Base-by-base conservation (phyloP, 2,113 vertebrate genomes). In the Nanger granti region DNA sequence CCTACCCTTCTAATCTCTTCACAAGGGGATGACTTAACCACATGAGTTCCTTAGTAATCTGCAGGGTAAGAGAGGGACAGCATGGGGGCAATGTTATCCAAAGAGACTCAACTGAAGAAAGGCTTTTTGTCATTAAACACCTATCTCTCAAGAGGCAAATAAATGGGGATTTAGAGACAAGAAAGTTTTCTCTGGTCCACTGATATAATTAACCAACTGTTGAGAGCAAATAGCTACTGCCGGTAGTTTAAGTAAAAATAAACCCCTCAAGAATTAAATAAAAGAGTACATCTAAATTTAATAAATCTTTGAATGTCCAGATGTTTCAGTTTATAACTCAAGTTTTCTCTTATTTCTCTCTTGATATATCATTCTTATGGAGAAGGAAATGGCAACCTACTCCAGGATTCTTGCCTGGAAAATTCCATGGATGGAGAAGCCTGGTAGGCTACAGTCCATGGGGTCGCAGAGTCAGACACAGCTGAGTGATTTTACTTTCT, bases 211-310 rank as follows among this genome's bases (percentile, higher is more conserved):
- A 29, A 83, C 86, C 87, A 49, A 69, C 55, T 92, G 26, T 86
- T 86, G 52, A 95, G 93, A 91, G 96, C 24, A 97, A 97, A 95
- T 20, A 89, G 49, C 41, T 94, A 93, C 11, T 66, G 57, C 64
- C 31, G 83, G 11, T 73, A 95, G 76, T 92, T 97, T 95, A 97
- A 96, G 87, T 62, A 95, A 87, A 97, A 97, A 28, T 79, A 90
- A 96, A 93, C 79, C 22, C 24, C 34, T 92, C 15, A 76, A 95
- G 31, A 37, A 97, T 92, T 96, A 97, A 94, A 92, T 82, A 57
- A 37, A 96, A 96, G 62, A 94, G 12, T 86, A 96, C 7, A 79
- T 31, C 69, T 96, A 94, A 96, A 94, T 98, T 98, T 88, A 93
- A 97, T n/a, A 87, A 92, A 95, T 85, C 52, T 94, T 82, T 55